Evolutionary conservation across 2,888 invertebrate genomes (phyloP).

Genomic region (Rugalucina vietnamica): DNA sequence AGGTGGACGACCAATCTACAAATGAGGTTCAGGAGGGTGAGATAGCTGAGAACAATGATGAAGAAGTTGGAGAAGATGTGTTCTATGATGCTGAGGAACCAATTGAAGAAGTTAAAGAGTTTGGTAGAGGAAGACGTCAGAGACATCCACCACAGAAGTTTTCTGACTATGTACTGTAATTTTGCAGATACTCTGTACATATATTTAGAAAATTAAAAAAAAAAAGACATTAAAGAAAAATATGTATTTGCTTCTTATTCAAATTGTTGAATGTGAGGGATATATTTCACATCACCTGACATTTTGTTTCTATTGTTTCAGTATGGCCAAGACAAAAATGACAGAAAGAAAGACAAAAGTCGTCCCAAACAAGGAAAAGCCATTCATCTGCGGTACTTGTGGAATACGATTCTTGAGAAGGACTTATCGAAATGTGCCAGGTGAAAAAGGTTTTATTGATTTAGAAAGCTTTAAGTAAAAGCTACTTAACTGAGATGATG

Average conservation of each 20-base stretch:
- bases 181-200: neutral
- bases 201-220: neutral
- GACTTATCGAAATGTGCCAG: neutral
- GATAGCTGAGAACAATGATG: neutral
- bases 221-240: neutral
- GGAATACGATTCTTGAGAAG: neutral
- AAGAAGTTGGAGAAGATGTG: neutral
- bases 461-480: too few species aligned
- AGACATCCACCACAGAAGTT: neutral
- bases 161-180: conserved; percentile 5
- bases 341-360: neutral
- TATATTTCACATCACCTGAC: neutral
- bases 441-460: too few species aligned
- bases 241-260: neutral
- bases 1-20: neutral
- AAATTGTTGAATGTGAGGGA: too few species aligned
- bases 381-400: neutral
- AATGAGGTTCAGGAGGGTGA: neutral
- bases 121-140: neutral
- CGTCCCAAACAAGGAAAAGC: neutral
- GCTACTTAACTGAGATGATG: too few species aligned
- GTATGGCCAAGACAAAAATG: neutral
- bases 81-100: neutral
- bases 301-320: neutral
- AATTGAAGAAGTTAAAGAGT: neutral